Evolutionary conservation across 2,888 invertebrate species (phyloP).

Genomic region (Harpalus rufipes): DNA sequence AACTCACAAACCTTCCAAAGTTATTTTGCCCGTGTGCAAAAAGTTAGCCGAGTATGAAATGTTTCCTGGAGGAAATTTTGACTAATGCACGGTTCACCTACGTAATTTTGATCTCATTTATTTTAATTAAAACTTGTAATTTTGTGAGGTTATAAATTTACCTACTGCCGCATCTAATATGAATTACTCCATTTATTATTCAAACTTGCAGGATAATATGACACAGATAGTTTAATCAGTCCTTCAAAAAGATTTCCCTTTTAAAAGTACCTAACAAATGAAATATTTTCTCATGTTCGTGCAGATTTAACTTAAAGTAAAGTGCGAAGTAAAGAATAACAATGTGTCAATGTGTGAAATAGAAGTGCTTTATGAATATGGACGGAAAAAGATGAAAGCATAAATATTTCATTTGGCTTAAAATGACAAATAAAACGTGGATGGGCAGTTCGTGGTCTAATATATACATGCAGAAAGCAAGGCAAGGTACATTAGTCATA

Average conservation of each 20-base stretch:
- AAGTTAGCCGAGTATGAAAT: conserved; percentile 26
- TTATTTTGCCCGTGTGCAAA: conserved; percentile 11
- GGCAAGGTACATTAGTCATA: too few relatives aligned
- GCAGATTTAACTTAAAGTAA: too few relatives aligned
- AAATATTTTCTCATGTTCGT: neutral
- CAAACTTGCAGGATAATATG: neutral
- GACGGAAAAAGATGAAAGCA: too few relatives aligned
- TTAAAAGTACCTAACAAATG: neutral
- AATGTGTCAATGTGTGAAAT: too few relatives aligned
- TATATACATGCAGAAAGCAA: too few relatives aligned
- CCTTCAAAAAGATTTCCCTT: neutral
- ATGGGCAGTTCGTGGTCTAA: too few relatives aligned
- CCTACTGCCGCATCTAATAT: conserved; percentile 9
- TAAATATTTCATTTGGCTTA: too few relatives aligned
- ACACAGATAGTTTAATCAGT: neutral
- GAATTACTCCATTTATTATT: conserved; percentile 25
- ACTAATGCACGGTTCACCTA: conserved; percentile 42
- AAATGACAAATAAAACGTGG: too few relatives aligned
- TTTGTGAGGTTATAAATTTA: conserved; percentile 44
- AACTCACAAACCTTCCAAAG: conserved; percentile 19
- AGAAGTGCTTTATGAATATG: too few relatives aligned
- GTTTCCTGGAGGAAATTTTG: conserved; percentile 34
- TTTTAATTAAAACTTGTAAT: conserved; percentile 51
- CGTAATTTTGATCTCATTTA: conserved; percentile 37
- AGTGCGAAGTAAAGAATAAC: too few relatives aligned